Percentiles rank a stretch among this genome's conserved stretches.
These are phyloP conservation scores for Sarcoramphus papa DNA, from an alignment of 2,797 vertebrate genomes.

Conservation along the genomic window DNA sequence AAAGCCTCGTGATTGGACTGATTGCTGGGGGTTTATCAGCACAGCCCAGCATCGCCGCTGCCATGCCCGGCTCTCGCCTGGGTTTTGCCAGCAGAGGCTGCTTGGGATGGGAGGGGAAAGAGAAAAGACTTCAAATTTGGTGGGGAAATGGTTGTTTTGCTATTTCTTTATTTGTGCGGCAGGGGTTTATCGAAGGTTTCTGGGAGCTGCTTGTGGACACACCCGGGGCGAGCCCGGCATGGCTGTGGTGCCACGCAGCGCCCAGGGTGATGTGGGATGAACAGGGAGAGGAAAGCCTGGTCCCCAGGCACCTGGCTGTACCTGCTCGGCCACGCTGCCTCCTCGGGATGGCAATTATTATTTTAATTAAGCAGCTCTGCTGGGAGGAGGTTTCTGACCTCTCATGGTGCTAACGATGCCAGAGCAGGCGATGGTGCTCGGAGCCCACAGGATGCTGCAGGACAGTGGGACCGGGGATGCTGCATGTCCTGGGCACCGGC, in stretches of 20 bases:
- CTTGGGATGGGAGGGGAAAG: background rate
- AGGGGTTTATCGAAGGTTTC: background rate
- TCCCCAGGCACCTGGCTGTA: background rate
- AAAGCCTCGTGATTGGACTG: background rate
- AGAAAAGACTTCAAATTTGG: background rate
- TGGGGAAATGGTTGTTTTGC: background rate
- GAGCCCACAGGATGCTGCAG: background rate
- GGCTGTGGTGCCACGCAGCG: background rate
- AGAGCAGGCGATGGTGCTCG: background rate
- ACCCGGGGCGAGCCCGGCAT: accelerated
- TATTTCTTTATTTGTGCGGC: background rate
- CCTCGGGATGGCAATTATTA: background rate
- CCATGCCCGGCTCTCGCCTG: background rate
- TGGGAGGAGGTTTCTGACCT: background rate
- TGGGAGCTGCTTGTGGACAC: background rate
- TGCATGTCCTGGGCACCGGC: accelerated
- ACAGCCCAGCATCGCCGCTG: background rate
- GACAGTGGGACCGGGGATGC: background rate
- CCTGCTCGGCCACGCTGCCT: background rate
- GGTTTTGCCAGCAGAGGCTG: background rate
- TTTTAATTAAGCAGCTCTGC: constrained; percentile 15
- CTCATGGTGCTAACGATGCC: background rate
- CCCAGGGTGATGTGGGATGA: background rate
- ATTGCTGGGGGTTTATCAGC: background rate
- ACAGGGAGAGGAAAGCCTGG: background rate